These are phyloP conservation scores for Camponotus floridanus DNA, from an alignment of 1,140 invertebrate genomes.

Conservation along the genomic window DNA sequence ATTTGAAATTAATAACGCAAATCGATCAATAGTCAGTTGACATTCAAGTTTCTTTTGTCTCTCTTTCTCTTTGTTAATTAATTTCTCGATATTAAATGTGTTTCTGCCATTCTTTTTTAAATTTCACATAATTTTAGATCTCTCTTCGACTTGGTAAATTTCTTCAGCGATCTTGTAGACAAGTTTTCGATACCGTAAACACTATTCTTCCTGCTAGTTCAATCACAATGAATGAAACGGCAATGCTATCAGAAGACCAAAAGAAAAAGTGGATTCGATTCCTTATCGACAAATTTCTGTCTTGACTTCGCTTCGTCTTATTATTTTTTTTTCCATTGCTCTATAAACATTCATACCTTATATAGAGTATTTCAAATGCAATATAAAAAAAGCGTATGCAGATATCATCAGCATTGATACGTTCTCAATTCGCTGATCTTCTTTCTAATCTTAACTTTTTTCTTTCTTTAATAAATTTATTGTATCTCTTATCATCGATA, in stretches of 20 bases:
- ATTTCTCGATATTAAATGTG: background rate
- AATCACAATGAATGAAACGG: conserved; percentile 30
- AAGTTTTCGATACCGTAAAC: conserved; percentile 21
- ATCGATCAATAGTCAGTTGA: conserved; percentile 15
- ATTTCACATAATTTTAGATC: conserved; percentile 13
- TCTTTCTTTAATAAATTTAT: too few relatives aligned
- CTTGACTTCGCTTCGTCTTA: conserved; percentile 56
- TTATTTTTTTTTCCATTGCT: conserved; percentile 36
- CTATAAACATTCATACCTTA: conserved; percentile 82
- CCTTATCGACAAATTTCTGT: conserved; percentile 71
- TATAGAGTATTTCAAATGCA: conserved; percentile 68
- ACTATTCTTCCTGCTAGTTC: conserved; percentile 23
- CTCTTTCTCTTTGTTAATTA: too few relatives aligned
- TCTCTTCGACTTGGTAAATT: background rate
- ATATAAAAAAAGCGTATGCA: conserved; percentile 15
- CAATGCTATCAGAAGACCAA: conserved; percentile 66
- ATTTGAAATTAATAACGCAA: too few relatives aligned
- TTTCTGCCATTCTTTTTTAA: background rate
- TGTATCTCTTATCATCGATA: too few relatives aligned
- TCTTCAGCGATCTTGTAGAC: background rate
- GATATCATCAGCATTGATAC: conserved; percentile 71
- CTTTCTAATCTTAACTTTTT: conserved; percentile 65
- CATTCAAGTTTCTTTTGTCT: background rate
- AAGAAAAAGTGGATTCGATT: conserved; percentile 75
- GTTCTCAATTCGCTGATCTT: conserved; percentile 74